These are phyloP conservation scores for Tauraco hartlaubi DNA, from an alignment of 2,797 vertebrate genomes.

Conservation along the genomic window DNA sequence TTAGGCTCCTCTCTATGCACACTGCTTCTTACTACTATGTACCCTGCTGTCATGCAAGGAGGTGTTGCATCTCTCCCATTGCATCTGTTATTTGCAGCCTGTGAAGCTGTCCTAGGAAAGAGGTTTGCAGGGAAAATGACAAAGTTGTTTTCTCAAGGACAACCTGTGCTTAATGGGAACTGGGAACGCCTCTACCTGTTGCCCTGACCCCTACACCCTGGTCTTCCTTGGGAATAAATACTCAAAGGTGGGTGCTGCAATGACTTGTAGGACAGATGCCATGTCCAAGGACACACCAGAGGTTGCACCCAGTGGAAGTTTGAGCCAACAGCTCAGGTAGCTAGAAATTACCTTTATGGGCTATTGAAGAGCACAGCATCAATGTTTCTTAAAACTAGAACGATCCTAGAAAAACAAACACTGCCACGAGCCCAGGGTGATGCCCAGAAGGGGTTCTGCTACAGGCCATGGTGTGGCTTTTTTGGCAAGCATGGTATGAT, in stretches of 20 bases:
- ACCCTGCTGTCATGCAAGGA: rapidly evolving
- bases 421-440: neutral
- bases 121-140: neutral
- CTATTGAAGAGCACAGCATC: neutral
- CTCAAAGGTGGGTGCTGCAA: neutral
- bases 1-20: neutral
- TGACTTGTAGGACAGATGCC: neutral
- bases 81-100: neutral
- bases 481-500: neutral
- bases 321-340: neutral
- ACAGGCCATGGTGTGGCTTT: neutral
- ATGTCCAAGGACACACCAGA: neutral
- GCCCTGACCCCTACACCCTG: neutral
- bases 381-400: neutral
- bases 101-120: neutral
- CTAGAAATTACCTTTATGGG: neutral
- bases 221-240: neutral
- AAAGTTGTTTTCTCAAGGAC: neutral
- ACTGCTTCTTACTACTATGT: neutral
- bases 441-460: neutral
- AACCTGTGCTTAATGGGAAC: neutral
- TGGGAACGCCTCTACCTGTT: neutral
- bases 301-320: neutral
- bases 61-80: neutral
- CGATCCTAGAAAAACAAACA: neutral